Evolutionary conservation across 2,113 vertebrate genomes (phyloP).

Genomic region (Dicerorhinus sumatrensis): DNA sequence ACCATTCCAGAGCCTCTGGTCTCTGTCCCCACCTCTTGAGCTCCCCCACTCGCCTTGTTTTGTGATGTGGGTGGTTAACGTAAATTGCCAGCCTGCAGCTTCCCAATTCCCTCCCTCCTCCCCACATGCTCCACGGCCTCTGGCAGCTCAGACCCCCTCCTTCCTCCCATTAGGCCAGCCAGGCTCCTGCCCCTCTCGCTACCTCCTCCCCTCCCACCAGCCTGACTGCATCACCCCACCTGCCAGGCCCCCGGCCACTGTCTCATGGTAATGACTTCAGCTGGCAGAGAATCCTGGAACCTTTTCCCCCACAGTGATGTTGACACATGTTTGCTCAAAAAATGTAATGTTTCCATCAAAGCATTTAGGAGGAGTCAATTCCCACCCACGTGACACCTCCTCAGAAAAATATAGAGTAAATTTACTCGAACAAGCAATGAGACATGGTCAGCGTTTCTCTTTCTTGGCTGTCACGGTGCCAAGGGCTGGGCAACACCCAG

Average conservation of each 20-base stretch:
- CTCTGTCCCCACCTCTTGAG: neutral
- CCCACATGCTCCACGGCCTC: neutral
- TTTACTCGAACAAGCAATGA: neutral
- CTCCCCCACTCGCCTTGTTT: neutral
- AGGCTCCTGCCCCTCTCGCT: neutral
- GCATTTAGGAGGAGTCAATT: conserved; percentile 10
- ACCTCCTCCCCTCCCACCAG: neutral
- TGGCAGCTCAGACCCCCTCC: neutral
- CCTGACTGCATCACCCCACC: neutral
- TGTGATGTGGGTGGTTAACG: neutral
- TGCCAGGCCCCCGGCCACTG: neutral
- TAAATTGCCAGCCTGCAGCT: neutral
- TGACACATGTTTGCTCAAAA: conserved; percentile 60
- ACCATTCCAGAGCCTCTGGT: neutral
- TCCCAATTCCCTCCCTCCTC: neutral
- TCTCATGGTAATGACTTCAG: conserved; percentile 11
- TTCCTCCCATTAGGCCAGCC: neutral
- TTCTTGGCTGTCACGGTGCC: neutral
- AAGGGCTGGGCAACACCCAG: neutral
- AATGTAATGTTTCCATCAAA: conserved; percentile 53
- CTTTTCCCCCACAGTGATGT: neutral
- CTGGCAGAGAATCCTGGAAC: conserved; percentile 53
- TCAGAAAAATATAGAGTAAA: neutral
- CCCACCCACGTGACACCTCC: conserved; percentile 16
- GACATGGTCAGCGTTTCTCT: neutral